A percentile compares a stretch with the other conserved stretches of the same genome.
phyloP scores from a whole-genome alignment of 2,113 vertebrate genomes.

The Dasyprocta punctata region DNA sequence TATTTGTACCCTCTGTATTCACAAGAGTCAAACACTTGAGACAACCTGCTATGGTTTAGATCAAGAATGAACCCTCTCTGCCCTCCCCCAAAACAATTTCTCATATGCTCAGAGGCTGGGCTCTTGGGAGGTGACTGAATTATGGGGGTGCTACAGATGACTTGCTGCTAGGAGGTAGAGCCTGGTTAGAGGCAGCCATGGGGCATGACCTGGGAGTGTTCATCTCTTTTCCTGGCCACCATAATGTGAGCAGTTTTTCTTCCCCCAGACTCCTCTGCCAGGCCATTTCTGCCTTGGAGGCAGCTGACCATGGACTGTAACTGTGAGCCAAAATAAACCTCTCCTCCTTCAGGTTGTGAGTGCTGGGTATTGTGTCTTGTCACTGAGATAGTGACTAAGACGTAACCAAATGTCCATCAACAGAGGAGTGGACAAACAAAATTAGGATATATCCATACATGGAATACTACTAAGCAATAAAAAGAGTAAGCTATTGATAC shows the following conservation, averaged over 20 bases:
- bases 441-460: not conserved
- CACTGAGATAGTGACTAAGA: not conserved
- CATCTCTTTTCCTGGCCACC: not conserved
- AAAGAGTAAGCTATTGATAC: too few species aligned
- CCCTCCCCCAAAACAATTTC: not conserved
- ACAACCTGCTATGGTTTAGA: not conserved
- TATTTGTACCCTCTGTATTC: not conserved
- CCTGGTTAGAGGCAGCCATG: not conserved
- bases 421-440: not conserved
- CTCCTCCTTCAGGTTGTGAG: not conserved
- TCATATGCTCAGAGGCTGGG: not conserved
- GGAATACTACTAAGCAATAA: not conserved
- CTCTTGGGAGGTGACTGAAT: not conserved
- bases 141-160: not conserved
- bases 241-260: not conserved
- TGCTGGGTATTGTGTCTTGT: not conserved
- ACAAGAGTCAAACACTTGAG: not conserved
- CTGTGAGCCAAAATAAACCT: not conserved
- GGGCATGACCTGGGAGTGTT: not conserved
- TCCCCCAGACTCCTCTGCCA: not conserved
- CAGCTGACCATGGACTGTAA: not conserved
- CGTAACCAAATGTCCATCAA: not conserved
- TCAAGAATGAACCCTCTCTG: not conserved
- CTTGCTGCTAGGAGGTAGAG: not conserved
- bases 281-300: not conserved